Evolutionary conservation across 2,797 vertebrate species (phyloP).

Genomic region (Hypotaenidia okinawae): DNA sequence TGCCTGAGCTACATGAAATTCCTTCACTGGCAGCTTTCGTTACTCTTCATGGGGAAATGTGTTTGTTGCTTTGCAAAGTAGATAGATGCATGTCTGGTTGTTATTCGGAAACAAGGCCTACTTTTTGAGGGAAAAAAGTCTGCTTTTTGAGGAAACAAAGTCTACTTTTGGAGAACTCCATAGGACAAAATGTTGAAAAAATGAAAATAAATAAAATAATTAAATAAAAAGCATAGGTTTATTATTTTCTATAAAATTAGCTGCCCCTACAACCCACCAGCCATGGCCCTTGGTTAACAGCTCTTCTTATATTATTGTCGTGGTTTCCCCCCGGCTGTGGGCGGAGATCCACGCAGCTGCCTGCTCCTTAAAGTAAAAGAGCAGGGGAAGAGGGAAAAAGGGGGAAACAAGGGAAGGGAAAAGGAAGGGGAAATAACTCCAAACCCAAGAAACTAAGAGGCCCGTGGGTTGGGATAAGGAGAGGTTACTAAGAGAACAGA

Average conservation of each 20-base stretch:
- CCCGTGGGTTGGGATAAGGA: too few species aligned
- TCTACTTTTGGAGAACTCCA: not conserved
- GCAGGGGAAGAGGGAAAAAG: too few species aligned
- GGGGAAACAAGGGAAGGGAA: too few species aligned
- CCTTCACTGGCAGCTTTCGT: conserved; percentile 3
- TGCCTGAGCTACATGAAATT: conserved; percentile 12
- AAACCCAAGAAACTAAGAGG: too few species aligned
- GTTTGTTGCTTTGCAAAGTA: conserved; percentile 20
- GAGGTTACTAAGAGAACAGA: too few species aligned
- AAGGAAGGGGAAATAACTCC: too few species aligned
- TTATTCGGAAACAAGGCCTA: conserved; percentile 25
- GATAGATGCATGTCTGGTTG: conserved; percentile 20
- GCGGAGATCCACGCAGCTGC: too few species aligned
- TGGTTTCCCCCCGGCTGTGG: too few species aligned
- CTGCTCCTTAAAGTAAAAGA: too few species aligned
- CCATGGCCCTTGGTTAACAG: not conserved
- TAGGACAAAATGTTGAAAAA: not conserved
- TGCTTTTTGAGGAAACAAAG: not conserved
- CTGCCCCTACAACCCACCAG: not conserved
- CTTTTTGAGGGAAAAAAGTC: not conserved
- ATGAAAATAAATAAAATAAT: not conserved
- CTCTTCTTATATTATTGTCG: not conserved
- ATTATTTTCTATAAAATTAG: conserved; percentile 14
- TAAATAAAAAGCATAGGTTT: not conserved
- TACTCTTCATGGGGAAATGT: conserved; percentile 51